phyloP scores from a whole-genome alignment of 1,140 invertebrate genomes.

The Vanessa atalanta region DNA sequence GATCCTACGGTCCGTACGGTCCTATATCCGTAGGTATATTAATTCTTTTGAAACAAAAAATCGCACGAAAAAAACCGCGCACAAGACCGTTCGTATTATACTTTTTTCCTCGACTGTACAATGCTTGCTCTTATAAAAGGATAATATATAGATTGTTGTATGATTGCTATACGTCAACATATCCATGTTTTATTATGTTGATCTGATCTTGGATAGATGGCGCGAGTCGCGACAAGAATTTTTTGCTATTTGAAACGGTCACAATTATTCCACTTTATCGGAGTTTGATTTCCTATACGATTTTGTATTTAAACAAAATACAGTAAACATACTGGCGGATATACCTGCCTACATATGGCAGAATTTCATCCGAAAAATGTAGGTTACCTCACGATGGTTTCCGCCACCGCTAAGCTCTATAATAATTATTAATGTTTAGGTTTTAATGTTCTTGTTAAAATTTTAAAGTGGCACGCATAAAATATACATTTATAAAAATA shows the following conservation, averaged over 20 bases:
- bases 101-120: slow-evolving; percentile 10
- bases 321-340: no score
- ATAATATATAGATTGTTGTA: background rate
- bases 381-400: no score
- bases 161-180: background rate
- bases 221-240: background rate
- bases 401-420: no score
- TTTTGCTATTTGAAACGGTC: background rate
- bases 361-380: no score
- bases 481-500: no score
- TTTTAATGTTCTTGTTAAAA: no score
- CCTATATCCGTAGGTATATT: no score
- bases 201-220: slow-evolving; percentile 6
- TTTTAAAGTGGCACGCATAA: no score
- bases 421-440: no score
- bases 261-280: background rate
- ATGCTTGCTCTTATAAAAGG: background rate
- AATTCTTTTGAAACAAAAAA: slow-evolving; percentile 4
- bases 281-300: no score
- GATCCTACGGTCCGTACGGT: background rate
- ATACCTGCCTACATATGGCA: no score
- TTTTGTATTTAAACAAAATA: no score
- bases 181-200: background rate
- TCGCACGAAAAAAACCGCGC: background rate
- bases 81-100: background rate